Evolutionary conservation across 2,888 invertebrate species (phyloP), one percentile per base, ranked within the genome.

Genomic region (Amphipyra berbera): DNA sequence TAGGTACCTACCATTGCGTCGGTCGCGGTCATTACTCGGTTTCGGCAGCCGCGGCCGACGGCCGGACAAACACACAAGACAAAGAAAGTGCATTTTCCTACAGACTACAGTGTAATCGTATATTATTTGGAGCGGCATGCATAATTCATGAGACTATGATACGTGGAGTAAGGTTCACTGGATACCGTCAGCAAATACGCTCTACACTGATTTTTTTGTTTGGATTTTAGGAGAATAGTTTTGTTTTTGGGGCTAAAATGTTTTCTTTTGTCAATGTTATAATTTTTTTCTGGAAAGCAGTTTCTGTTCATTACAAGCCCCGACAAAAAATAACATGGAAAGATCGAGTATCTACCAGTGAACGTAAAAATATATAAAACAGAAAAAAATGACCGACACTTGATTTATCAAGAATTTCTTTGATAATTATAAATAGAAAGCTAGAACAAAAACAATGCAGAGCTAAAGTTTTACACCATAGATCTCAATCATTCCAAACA

Each of bases 81-180:
- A 92, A 94, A 93, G 93, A 93, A 93, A 93, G 92, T 92, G 93
- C 92, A 92, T 92, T 92, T 93, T 90, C 91, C 89, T 89, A 70
- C 76, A 79, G 60, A 66, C 54, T 67, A 73, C 74, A 57, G 80
- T 84, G 90, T 88, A 90, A 91, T 90, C 91, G 90, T 91, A 89
- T 90, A 92, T 91, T 93, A 92, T 93, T 92, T 91, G 91, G 92
- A 93, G 90, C 92, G 86, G 76, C 64, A 86, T 93, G 85, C 90
- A 93, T 93, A 92, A 94, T 93, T 90, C 93, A 93, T 93, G 89
- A 90, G 87, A 79, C 87, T 89, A 90, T 92, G 91, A 93, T 92
- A 93, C 92, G 90, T 82, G 86, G 86, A 88, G 90, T 88, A 88
- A 90, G 90, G 91, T 90, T 90, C 89, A 88, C 80, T 61, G 69